Conservation (phyloP, 2,888 invertebrate genomes). For the Melinopterus prodromus region DNA sequence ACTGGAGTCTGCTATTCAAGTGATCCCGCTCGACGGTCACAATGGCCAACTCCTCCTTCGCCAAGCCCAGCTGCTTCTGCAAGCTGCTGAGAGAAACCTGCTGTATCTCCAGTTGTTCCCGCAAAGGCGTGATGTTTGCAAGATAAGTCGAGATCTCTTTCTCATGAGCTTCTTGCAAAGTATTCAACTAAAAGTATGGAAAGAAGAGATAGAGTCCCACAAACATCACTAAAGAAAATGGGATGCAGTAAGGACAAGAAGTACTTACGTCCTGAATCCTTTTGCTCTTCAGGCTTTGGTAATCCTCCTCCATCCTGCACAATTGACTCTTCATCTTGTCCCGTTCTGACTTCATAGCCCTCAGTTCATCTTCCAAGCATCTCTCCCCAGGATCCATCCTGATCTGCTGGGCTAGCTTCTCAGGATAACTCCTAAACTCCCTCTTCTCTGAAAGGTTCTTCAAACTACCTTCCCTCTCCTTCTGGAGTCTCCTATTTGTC, state of each 20-base stretch:
- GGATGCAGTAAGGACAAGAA: constrained; percentile 25
- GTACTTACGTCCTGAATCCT: constrained; percentile 80
- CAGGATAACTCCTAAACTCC: constrained; percentile 55
- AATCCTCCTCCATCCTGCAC: constrained; percentile 72
- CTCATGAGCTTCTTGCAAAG: constrained; percentile 76
- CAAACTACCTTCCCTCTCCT: constrained; percentile 73
- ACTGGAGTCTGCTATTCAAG: constrained; percentile 58
- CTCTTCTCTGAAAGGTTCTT: constrained; percentile 57
- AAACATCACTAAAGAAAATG: constrained; percentile 28
- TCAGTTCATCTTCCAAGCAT: constrained; percentile 62
- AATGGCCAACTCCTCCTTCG: constrained; percentile 63
- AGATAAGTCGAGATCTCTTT: constrained; percentile 75
- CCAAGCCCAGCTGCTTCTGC: constrained; percentile 54
- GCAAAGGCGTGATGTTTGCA: constrained; percentile 66
- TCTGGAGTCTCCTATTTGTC: constrained; percentile 78
- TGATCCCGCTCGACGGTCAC: constrained; percentile 66
- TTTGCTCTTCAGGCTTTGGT: constrained; percentile 78
- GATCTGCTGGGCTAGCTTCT: constrained; percentile 54
- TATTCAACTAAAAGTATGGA: constrained; percentile 70
- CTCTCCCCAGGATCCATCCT: constrained; percentile 33
- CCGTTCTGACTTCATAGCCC: constrained; percentile 64
- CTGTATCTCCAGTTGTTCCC: constrained; percentile 68
- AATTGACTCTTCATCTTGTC: constrained; percentile 70
- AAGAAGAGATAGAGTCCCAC: constrained; percentile 22
- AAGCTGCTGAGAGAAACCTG: constrained; percentile 65